Evolutionary conservation across 2,888 invertebrate species (phyloP).

Genomic region (Chalcosyrphus nemorum): DNA sequence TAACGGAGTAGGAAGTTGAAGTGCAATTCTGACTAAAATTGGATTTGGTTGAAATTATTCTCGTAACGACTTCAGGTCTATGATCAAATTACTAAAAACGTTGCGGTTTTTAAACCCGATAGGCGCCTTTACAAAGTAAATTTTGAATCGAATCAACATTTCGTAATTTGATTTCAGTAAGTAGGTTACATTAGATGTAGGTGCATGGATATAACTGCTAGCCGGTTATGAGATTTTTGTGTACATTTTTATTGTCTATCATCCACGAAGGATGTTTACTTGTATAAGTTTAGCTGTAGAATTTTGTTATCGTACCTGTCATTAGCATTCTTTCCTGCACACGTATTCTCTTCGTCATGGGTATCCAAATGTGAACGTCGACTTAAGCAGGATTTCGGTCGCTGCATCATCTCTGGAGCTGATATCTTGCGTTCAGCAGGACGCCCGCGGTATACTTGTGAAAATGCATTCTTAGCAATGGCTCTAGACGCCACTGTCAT

Average conservation of each 20-base stretch:
- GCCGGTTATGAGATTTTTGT: too few relatives aligned
- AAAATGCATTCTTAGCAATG: conserved; percentile 79
- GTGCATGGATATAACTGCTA: too few relatives aligned
- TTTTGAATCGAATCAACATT: background rate
- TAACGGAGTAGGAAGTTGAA: too few relatives aligned
- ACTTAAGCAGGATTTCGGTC: conserved; percentile 84
- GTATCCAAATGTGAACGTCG: conserved; percentile 70
- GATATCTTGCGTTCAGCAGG: conserved; percentile 77
- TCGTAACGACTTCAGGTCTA: background rate
- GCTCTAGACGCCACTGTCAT: conserved; percentile 80
- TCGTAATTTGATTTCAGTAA: too few relatives aligned
- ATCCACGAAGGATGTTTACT: too few relatives aligned
- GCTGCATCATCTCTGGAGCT: conserved; percentile 79
- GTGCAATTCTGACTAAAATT: too few relatives aligned
- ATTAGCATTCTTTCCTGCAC: conserved; percentile 22
- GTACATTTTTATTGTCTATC: too few relatives aligned
- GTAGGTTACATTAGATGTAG: too few relatives aligned
- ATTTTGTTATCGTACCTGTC: conserved; percentile 46
- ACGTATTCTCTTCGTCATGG: conserved; percentile 37
- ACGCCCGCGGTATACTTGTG: conserved; percentile 52
- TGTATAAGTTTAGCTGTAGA: background rate
- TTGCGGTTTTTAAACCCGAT: background rate
- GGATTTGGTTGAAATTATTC: too few relatives aligned
- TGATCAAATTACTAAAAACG: background rate
- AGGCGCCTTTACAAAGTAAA: background rate